Conservation (phyloP, 2,113 vertebrate genomes). For the Ellobius talpinus region DNA sequence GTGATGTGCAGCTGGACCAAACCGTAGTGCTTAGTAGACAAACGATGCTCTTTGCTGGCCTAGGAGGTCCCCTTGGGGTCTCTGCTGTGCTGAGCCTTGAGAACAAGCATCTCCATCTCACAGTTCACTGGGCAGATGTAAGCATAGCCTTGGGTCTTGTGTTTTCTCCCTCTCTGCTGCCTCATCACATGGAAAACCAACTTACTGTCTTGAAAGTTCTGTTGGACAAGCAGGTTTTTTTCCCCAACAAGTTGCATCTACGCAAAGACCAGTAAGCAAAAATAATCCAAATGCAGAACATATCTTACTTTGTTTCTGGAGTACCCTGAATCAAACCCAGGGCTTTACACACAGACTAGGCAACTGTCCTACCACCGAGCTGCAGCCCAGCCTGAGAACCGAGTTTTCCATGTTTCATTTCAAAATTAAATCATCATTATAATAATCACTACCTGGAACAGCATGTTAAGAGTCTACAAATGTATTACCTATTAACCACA, state of each 20-base stretch:
- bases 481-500: background rate
- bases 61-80: background rate
- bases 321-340: background rate
- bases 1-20: background rate
- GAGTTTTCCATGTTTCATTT: background rate
- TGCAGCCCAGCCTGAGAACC: background rate
- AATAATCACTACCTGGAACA: background rate
- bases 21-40: background rate
- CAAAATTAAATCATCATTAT: background rate
- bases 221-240: background rate
- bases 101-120: background rate
- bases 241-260: background rate
- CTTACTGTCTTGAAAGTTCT: constrained; percentile 1
- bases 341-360: background rate
- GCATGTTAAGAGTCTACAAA: background rate
- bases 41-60: background rate
- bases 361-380: background rate
- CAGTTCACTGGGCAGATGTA: background rate
- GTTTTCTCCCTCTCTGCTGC: background rate
- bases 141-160: background rate
- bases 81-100: constrained; percentile 28
- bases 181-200: background rate
- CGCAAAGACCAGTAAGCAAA: background rate
- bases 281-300: background rate
- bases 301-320: background rate